Evolutionary conservation across 2,888 invertebrate genomes (phyloP).

Genomic region (Acrocera orbiculus): DNA sequence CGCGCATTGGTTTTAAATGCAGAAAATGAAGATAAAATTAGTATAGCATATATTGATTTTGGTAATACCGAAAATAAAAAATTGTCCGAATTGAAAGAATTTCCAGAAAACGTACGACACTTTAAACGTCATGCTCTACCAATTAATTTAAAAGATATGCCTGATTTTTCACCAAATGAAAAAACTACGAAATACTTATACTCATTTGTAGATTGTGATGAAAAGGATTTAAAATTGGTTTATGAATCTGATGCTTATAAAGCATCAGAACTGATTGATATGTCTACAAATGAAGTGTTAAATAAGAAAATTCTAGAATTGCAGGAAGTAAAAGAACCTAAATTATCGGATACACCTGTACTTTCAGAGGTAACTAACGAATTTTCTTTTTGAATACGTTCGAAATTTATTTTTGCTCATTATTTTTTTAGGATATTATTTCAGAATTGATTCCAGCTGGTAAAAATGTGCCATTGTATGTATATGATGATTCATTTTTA

Average conservation of each 20-base stretch:
- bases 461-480: no score
- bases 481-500: no score
- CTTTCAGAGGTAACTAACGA: slow-evolving; percentile 19
- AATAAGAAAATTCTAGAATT: slow-evolving; percentile 20
- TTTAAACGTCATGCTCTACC: slow-evolving; percentile 20
- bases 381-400: no score
- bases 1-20: slow-evolving; percentile 22
- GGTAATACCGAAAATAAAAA: slow-evolving; percentile 22
- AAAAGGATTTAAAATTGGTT: slow-evolving; percentile 17
- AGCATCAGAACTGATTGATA: slow-evolving; percentile 16
- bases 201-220: slow-evolving; percentile 15
- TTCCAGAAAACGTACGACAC: slow-evolving; percentile 15
- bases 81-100: slow-evolving; percentile 18
- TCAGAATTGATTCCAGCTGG: no score
- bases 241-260: slow-evolving; percentile 15
- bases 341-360: slow-evolving; percentile 12
- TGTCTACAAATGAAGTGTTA: slow-evolving; percentile 16
- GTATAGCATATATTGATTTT: slow-evolving; percentile 22
- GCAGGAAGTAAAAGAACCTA: slow-evolving; percentile 16
- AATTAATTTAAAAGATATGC: slow-evolving; percentile 21
- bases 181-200: slow-evolving; percentile 19
- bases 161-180: slow-evolving; percentile 18
- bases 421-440: no score
- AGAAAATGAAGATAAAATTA: slow-evolving; percentile 17
- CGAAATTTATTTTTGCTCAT: no score